Percentiles rank a stretch among this genome's conserved stretches.
Evolutionary conservation across 2,888 invertebrate species (phyloP).

Genomic region (Azorinus chamasolen): DNA sequence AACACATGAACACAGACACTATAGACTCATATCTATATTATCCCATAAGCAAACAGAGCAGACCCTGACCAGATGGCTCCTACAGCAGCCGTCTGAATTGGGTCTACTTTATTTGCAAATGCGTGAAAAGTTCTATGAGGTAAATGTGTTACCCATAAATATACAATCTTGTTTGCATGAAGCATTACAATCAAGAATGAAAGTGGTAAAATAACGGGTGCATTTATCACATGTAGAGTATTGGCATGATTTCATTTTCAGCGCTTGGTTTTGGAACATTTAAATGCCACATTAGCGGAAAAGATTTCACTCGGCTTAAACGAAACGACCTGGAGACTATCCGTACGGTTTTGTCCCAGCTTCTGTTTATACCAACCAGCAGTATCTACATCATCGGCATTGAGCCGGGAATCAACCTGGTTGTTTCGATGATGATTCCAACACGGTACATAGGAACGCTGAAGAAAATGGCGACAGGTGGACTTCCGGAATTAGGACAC

Average conservation of each 20-base stretch:
- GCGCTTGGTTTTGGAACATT: constrained; percentile 30
- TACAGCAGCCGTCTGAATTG: no score
- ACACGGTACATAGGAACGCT: constrained; percentile 32
- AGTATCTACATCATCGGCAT: constrained; percentile 46
- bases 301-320: constrained; percentile 44
- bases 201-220: no score
- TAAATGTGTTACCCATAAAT: no score
- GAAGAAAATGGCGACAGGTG: constrained; percentile 18
- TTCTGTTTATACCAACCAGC: constrained; percentile 43
- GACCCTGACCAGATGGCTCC: no score
- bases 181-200: no score
- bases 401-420: constrained; percentile 42
- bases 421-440: constrained; percentile 33
- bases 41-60: no score
- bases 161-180: no score
- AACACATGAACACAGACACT: no score
- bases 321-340: constrained; percentile 40
- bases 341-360: constrained; percentile 26
- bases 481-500: constrained; percentile 27
- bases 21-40: no score
- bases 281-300: constrained; percentile 40
- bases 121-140: no score
- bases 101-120: no score
- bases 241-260: constrained; percentile 36
- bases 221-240: no score